Base-by-base conservation (phyloP, 2,888 invertebrate species). In the Andrena camellia region DNA sequence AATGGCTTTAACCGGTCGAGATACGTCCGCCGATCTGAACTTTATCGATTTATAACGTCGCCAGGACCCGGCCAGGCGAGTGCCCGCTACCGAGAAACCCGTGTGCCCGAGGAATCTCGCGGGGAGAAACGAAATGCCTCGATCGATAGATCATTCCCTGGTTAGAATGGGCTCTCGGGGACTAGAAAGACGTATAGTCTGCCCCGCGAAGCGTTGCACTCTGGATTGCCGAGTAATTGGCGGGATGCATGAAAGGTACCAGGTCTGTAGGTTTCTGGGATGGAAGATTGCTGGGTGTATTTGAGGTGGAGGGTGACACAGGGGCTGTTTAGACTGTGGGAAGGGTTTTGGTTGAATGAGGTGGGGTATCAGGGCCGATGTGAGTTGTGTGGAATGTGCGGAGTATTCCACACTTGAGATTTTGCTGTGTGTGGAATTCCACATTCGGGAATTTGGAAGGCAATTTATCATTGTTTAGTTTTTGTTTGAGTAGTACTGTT, bases 11-110 rank as follows among this genome's bases (percentile, higher is more conserved):
- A 82, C 78, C 83, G 82, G 85, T 82, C 86, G 81, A 83, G 86
- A 88, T 85, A 88, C 80, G 77, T 85, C 83, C 70, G 35, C 63
- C 73, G 85, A 86, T 82, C 83, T 78, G 78, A 78, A 78, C 80
- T 80, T 85, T 85, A 88, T 88, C 85, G 85, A 86, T 86, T 88
- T 85, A 82, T 88, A 76, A 83, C 83, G 81, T 83, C 77, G 86
- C 69, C 75, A 7, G 71, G 79, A 33, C 72, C 64, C 10, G 70
- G 54, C 35, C 8, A n/a, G 63, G 68, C 72, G 52, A 68, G 57
- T 48, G 52, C 57, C 52, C 35, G 76, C 77, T 83, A 77, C 77
- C 73, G 78, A 81, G 83, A 76, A 77, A 81, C 69, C 57, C 66
- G 66, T 70, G 59, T n/a, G 63, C 82, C 50, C 54, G 81, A 50